Conservation (phyloP, 2,888 invertebrate species). For the Tortricodes alternella region DNA sequence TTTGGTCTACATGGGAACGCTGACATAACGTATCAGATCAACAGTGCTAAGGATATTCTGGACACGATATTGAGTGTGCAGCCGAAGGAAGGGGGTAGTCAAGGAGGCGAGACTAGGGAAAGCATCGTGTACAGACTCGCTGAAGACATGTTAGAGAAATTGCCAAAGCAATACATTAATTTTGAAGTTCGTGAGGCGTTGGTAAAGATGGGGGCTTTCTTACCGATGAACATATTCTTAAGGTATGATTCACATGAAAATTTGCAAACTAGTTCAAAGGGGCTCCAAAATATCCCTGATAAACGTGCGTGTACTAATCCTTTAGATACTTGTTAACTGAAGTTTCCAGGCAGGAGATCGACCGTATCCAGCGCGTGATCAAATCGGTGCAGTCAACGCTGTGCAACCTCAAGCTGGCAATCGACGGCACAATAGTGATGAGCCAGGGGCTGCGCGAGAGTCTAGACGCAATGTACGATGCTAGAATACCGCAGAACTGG, state of each 20-base stretch:
- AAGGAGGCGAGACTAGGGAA: constrained; percentile 96
- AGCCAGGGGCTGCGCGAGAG: constrained; percentile 94
- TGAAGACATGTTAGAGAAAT: constrained; percentile 92
- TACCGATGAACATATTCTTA: constrained; percentile 98
- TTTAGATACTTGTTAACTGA: too few relatives aligned
- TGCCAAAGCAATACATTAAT: constrained; percentile 92
- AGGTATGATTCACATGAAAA: constrained; percentile 58
- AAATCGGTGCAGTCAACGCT: constrained; percentile 90
- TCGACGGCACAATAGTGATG: constrained; percentile 99
- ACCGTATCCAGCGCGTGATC: constrained; percentile 94
- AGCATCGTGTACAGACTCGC: constrained; percentile 95
- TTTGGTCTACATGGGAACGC: constrained; percentile 98
- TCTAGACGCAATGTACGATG: constrained; percentile 98
- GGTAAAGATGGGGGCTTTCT: constrained; percentile 94
- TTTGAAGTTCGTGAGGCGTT: constrained; percentile 96
- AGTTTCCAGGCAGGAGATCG: constrained; percentile 86
- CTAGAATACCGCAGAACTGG: constrained; percentile 96
- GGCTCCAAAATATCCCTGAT: too few relatives aligned
- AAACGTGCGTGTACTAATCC: too few relatives aligned
- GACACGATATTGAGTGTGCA: constrained; percentile 98
- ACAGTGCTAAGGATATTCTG: constrained; percentile 96
- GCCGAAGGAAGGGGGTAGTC: constrained; percentile 96
- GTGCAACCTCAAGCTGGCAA: constrained; percentile 95
- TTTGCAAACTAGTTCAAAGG: too few relatives aligned
- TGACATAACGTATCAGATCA: constrained; percentile 98